Evolutionary conservation across 2,888 invertebrate species (phyloP).

Genomic region (Plebejus melissa): DNA sequence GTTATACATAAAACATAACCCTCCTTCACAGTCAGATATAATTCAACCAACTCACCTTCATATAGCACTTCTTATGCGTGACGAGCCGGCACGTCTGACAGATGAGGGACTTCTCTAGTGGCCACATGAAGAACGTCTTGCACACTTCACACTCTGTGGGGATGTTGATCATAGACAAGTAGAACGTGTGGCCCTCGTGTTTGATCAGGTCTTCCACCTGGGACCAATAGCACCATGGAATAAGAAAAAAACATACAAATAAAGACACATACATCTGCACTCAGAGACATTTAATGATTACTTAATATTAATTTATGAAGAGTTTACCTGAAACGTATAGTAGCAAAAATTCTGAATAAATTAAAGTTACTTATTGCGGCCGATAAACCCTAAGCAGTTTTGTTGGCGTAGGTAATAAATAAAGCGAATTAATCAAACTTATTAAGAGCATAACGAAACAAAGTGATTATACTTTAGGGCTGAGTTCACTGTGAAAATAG

Average conservation of each 20-base stretch:
- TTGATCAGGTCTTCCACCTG: slow-evolving; percentile 83
- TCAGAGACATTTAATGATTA: too few species aligned
- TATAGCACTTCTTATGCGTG: slow-evolving; percentile 96
- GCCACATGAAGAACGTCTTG: slow-evolving; percentile 96
- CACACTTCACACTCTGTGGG: slow-evolving; percentile 98
- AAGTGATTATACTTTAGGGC: too few species aligned
- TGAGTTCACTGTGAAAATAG: too few species aligned
- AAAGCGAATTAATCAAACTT: too few species aligned
- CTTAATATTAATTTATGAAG: neutral
- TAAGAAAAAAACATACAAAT: neutral
- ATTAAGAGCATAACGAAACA: too few species aligned
- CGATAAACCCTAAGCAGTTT: too few species aligned
- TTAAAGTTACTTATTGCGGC: too few species aligned
- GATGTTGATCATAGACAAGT: slow-evolving; percentile 94
- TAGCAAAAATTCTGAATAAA: too few species aligned
- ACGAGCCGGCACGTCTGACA: slow-evolving; percentile 91
- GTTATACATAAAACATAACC: too few species aligned
- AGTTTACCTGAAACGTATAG: neutral
- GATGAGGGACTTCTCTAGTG: slow-evolving; percentile 91
- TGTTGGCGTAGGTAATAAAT: too few species aligned
- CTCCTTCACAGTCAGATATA: neutral
- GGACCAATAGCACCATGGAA: neutral
- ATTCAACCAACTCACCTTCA: slow-evolving; percentile 73
- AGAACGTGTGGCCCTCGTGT: slow-evolving; percentile 90
- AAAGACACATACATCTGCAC: too few species aligned